phyloP scores from a whole-genome alignment of 1,140 invertebrate genomes.

The Drosophila dunni region DNA sequence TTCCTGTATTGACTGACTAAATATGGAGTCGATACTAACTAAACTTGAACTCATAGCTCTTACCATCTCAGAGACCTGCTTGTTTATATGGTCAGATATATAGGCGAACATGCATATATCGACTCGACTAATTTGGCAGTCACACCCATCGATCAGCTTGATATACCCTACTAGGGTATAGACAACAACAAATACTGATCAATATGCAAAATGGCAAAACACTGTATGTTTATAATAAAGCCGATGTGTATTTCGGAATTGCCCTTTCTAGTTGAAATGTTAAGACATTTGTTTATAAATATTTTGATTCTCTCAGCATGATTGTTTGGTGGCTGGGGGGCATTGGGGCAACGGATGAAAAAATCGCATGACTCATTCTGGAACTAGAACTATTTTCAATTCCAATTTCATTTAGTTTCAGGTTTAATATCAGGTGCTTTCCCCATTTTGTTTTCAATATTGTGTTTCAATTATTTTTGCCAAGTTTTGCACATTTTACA shows the following conservation, averaged over 20 bases:
- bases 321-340: too few relatives aligned
- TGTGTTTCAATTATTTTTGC: background rate
- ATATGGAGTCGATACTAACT: too few relatives aligned
- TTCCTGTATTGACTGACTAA: too few relatives aligned
- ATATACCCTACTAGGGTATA: constrained; percentile 14
- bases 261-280: constrained; percentile 54
- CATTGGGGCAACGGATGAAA: constrained; percentile 28
- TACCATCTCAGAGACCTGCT: too few relatives aligned
- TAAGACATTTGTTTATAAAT: constrained; percentile 66
- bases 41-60: too few relatives aligned
- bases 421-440: constrained; percentile 20
- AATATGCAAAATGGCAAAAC: constrained; percentile 65
- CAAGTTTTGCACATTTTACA: background rate
- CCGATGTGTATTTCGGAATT: background rate
- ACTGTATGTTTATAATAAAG: constrained; percentile 11
- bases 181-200: constrained; percentile 34
- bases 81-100: too few relatives aligned
- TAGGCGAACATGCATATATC: too few relatives aligned
- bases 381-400: too few relatives aligned
- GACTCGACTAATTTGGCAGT: too few relatives aligned
- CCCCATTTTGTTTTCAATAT: constrained; percentile 10
- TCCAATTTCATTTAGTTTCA: too few relatives aligned
- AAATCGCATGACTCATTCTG: background rate
- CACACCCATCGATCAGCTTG: background rate
- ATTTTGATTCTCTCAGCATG: constrained; percentile 19